These are phyloP conservation scores for Pogonomyrmex californicus DNA, from an alignment of 1,140 invertebrate genomes.

Conservation along the genomic window DNA sequence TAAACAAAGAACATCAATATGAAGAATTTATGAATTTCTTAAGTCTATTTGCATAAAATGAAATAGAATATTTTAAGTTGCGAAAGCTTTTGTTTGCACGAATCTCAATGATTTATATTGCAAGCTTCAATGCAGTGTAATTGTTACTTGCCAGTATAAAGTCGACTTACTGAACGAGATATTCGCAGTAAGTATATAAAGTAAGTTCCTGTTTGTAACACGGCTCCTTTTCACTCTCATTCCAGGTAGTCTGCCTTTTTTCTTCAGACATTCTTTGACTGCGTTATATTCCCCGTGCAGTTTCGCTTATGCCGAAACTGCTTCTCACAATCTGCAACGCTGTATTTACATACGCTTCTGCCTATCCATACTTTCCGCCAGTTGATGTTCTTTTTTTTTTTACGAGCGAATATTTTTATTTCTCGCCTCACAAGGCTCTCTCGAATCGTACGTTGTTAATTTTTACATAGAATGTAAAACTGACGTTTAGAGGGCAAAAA, in stretches of 20 bases:
- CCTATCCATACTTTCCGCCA: conserved; percentile 24
- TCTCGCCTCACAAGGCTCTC: neutral
- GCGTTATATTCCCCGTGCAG: conserved; percentile 35
- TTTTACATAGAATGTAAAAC: conserved; percentile 19
- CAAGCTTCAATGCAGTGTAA: neutral
- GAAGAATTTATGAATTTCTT: neutral
- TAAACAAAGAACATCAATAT: neutral
- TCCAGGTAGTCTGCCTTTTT: neutral
- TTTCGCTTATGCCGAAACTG: conserved; percentile 39
- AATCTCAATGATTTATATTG: conserved; percentile 3
- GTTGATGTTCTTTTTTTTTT: conserved; percentile 32
- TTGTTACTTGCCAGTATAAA: neutral
- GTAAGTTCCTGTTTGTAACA: conserved; percentile 20
- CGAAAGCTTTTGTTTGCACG: neutral
- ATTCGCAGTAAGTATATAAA: neutral
- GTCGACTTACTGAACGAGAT: neutral
- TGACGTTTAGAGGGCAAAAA: neutral
- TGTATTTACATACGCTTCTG: conserved; percentile 42
- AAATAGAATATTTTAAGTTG: neutral
- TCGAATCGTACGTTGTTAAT: conserved; percentile 26
- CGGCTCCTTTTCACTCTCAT: conserved; percentile 18
- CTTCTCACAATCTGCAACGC: conserved; percentile 39
- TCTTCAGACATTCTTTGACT: conserved; percentile 44
- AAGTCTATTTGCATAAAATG: neutral
- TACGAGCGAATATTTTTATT: neutral